These are phyloP conservation scores for Ochotona princeps DNA, from an alignment of 2,113 vertebrate species.

Conservation along the genomic window DNA sequence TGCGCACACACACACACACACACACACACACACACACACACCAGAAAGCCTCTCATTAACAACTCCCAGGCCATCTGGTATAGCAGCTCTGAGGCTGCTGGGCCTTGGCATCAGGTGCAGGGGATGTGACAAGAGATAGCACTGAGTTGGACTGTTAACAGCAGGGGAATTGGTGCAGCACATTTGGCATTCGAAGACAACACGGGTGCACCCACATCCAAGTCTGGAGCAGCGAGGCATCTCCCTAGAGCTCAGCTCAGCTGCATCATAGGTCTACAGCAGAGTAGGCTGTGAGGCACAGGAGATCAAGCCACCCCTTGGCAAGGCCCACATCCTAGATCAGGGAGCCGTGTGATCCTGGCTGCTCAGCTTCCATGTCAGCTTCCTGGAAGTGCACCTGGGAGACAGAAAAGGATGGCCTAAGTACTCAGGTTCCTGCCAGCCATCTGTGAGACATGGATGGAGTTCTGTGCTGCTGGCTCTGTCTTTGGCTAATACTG, in stretches of 20 bases:
- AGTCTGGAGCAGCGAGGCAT: not conserved
- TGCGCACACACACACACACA: not conserved
- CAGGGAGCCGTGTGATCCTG: too few relatives aligned
- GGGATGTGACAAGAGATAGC: not conserved
- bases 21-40: not conserved
- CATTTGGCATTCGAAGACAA: not conserved
- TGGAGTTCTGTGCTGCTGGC: too few relatives aligned
- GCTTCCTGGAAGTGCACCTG: too few relatives aligned
- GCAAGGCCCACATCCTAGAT: too few relatives aligned
- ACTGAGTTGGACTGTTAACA: not conserved
- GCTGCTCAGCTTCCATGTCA: too few relatives aligned
- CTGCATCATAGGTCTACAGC: not conserved
- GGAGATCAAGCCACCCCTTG: too few relatives aligned
- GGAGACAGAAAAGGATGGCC: too few relatives aligned
- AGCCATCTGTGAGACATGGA: too few relatives aligned
- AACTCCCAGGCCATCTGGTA: constrained; percentile 68
- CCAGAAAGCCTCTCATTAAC: not conserved
- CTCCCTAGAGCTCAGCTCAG: not conserved
- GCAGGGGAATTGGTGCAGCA: not conserved
- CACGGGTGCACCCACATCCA: not conserved
- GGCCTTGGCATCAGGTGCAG: constrained; percentile 15
- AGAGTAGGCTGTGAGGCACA: too few relatives aligned
- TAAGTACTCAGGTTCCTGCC: too few relatives aligned
- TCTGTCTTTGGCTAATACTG: too few relatives aligned
- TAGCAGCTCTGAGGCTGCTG: not conserved